Evolutionary conservation across 2,113 vertebrate species (phyloP), one percentile per base, ranked within the genome.

Genomic region (Nycticebus coucang): DNA sequence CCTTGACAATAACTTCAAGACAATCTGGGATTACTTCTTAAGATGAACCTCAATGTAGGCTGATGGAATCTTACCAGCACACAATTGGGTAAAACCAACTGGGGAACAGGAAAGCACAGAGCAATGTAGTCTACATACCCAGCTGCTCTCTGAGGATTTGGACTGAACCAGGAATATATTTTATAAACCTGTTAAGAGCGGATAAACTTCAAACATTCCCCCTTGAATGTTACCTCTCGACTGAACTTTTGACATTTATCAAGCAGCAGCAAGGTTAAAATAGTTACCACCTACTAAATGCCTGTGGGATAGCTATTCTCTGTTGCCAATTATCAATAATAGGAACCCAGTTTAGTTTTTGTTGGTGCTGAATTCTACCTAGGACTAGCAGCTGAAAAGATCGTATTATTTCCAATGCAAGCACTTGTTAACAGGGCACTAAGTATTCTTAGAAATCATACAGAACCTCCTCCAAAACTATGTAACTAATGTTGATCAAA

Each of bases 1-100:
- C n/a, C 66, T 30, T 71, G 11, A 93, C n/a, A 91, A 33, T 28
- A 94, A 75, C 64, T 81, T 82, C 41, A 93, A 97, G 30, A 95
- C 18, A 12, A 21, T 79, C 68, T 87, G 64, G 57, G 26, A 87
- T 9, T 64, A 71, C 60, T 87, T 95, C 60, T 69, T 59, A 53
- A 92, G 19, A 91, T 62, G 53, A 87, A 13, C 13, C 33, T 87
- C 45, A 83, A 6, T 28, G 12, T 22, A 55, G 7, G 37, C 19
- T 30, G 24, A 74, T 41, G 11, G 22, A 82, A 79, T 59, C 13
- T 72, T 83, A 66, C 11, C 71, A 74, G 66, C 53, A 22, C 15
- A 87, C 26, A 59, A 62, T 0, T 72, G 5, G 45, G n/a, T 30
- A 79, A 96, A 84, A 45, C 55, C 8, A 81, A 45, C 0, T 19